Evolutionary conservation across 1,140 invertebrate genomes (phyloP), one percentile per base, ranked within the genome.

Genomic region (Leptoteleia sp.): DNA sequence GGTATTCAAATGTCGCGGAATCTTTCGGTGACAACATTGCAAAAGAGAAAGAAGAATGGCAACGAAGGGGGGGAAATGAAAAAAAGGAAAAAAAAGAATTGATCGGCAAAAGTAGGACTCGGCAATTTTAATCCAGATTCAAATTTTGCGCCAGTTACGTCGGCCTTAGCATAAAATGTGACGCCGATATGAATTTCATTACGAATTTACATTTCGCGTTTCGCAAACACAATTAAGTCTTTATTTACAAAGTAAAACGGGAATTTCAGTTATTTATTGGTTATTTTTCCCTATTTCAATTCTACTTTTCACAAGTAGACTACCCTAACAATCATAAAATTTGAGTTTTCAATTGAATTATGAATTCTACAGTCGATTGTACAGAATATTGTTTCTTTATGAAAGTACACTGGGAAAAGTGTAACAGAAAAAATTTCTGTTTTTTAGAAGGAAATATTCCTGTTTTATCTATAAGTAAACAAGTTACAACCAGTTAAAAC

Each of bases 141-240:
- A 64, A 64, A 64, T 64, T 64, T 64, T 31, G 47, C 35, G 22
- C 61, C 61, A 64, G 47, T 64, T 64, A 42, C 6, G 47, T 52
- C 42, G 37, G 27, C 35, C 25, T 64, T 64, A 35, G 8, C n/a
- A 33, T 59, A 38, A 62, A 48, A 65, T 43, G 48, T 65, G 22
- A 33, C 62, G 22, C 9, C 38, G 38, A 25, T 37, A 29, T 48
- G 42, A 29, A 57, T 57, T 15, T 9, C 27, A 38, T 31, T 15
- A 31, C 0, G 9, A 6, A 48, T 48, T 38, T 11, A 13, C 37
- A 52, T 22, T 52, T 43, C 4, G 29, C 40, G 50, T 54, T 42
- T 19, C 7, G 17, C 15, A 4, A 22, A 9, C 6, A 43, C 38
- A 65, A 67, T 55, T 55, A 45, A 37, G 31, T 2, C 27, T 45